Conservation (phyloP, 2,888 invertebrate genomes). For the Nymphalis polychloros region DNA sequence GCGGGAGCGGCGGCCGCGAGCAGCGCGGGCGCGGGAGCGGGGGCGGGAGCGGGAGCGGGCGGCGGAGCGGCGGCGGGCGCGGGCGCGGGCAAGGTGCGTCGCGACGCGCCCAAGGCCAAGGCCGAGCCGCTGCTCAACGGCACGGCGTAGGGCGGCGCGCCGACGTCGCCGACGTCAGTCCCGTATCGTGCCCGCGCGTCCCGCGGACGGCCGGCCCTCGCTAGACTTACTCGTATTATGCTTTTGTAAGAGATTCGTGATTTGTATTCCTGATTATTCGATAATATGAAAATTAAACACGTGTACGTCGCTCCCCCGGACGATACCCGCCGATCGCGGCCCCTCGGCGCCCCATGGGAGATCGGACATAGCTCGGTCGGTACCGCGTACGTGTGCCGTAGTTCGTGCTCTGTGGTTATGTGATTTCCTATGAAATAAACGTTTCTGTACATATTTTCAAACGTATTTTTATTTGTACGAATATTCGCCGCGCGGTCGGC, state of each 20-base stretch:
- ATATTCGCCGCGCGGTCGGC: conserved; percentile 38
- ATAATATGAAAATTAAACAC: conserved; percentile 53
- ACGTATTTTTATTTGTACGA: conserved; percentile 69
- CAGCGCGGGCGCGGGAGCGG: conserved; percentile 49
- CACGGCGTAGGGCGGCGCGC: conserved; percentile 71
- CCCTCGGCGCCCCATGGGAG: conserved; percentile 41
- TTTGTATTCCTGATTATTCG: conserved; percentile 81
- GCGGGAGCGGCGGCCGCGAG: conserved; percentile 33
- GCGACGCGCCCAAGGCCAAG: conserved; percentile 79
- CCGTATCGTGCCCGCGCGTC: conserved; percentile 25
- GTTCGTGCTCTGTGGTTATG: conserved; percentile 66
- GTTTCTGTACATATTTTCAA: conserved; percentile 80
- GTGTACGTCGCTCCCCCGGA: conserved; percentile 71
- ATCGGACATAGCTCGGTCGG: background rate
- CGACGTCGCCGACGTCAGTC: conserved; percentile 13
- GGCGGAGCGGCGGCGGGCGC: conserved; percentile 41
- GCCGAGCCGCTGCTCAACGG: conserved; percentile 85
- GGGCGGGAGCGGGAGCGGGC: conserved; percentile 38
- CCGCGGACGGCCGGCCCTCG: conserved; percentile 34
- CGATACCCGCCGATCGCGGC: conserved; percentile 63
- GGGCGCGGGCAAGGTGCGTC: conserved; percentile 55
- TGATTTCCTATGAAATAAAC: conserved; percentile 77
- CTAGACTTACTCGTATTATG: conserved; percentile 76
- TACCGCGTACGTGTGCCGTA: conserved; percentile 56
- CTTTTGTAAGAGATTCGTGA: conserved; percentile 80